Percentiles rank a stretch among this genome's conserved stretches.
These are phyloP conservation scores for Clamator glandarius DNA, from an alignment of 2,797 vertebrate genomes.

Conservation along the genomic window DNA sequence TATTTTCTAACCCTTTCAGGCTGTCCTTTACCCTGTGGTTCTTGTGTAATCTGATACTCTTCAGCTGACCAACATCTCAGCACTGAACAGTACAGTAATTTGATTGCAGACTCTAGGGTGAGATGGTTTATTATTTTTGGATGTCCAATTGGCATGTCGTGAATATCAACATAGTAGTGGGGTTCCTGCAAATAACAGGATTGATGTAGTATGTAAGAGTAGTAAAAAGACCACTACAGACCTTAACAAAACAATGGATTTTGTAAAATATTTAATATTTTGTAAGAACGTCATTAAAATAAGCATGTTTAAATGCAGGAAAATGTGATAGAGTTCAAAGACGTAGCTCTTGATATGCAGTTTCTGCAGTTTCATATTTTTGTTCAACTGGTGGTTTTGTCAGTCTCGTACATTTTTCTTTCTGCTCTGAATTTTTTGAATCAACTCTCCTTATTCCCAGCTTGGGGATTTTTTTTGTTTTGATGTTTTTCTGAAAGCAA, in stretches of 20 bases:
- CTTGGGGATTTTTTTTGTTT: neutral
- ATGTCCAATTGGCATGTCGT: neutral
- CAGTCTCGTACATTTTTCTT: neutral
- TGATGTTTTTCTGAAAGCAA: neutral
- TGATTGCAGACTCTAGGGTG: neutral
- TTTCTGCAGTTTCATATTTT: neutral
- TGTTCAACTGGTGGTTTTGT: neutral
- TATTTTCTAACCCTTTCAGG: neutral
- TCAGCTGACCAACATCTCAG: neutral
- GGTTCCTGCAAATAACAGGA: constrained; percentile 40
- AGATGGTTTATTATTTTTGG: neutral
- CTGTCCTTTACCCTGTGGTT: neutral
- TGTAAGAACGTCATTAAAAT: neutral
- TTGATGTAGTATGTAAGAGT: neutral
- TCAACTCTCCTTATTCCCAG: neutral
- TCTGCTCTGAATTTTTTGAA: neutral
- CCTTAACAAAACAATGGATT: constrained; percentile 9
- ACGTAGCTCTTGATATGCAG: neutral
- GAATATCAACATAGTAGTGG: neutral
- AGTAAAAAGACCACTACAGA: constrained; percentile 20
- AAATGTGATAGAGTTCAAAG: neutral
- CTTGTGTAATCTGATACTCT: neutral
- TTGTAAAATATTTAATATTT: neutral
- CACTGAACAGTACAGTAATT: neutral
- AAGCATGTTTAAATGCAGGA: neutral